These are phyloP conservation scores for Misgurnus mizolepis DNA, from an alignment of 2,113 vertebrate species.

Conservation along the genomic window DNA sequence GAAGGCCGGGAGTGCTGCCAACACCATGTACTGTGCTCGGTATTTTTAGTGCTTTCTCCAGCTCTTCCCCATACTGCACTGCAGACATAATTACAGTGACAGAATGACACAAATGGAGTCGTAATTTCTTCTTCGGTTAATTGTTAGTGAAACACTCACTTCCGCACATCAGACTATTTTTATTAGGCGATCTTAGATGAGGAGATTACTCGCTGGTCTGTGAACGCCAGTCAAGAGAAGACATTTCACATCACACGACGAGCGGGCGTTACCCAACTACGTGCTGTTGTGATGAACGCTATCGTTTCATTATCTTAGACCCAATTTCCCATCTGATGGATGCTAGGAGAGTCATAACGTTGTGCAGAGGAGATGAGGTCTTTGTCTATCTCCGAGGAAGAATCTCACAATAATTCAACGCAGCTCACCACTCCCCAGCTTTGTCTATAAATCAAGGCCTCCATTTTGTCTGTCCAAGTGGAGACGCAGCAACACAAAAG, in stretches of 20 bases:
- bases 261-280: background rate
- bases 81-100: slow-evolving; percentile 52
- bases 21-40: slow-evolving; percentile 37
- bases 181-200: slow-evolving; percentile 18
- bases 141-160: slow-evolving; percentile 42
- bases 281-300: background rate
- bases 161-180: slow-evolving; percentile 30
- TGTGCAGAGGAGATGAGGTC: background rate
- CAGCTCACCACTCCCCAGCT: background rate
- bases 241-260: background rate
- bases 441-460: slow-evolving; percentile 30
- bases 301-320: slow-evolving; percentile 10
- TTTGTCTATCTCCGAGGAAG: background rate
- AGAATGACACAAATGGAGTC: slow-evolving; percentile 46
- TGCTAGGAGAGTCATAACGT: slow-evolving; percentile 7
- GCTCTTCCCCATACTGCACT: slow-evolving; percentile 30
- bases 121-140: slow-evolving; percentile 46
- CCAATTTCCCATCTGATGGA: slow-evolving; percentile 18
- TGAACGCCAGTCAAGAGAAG: slow-evolving; percentile 10
- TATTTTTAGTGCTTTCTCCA: slow-evolving; percentile 56
- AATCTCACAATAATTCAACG: background rate
- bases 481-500: slow-evolving; percentile 29
- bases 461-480: slow-evolving; percentile 33
- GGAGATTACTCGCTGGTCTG: slow-evolving; percentile 27
- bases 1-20: slow-evolving; percentile 42